phyloP scores from a whole-genome alignment of 1,140 invertebrate genomes.

The Meloidogyne exigua region DNA sequence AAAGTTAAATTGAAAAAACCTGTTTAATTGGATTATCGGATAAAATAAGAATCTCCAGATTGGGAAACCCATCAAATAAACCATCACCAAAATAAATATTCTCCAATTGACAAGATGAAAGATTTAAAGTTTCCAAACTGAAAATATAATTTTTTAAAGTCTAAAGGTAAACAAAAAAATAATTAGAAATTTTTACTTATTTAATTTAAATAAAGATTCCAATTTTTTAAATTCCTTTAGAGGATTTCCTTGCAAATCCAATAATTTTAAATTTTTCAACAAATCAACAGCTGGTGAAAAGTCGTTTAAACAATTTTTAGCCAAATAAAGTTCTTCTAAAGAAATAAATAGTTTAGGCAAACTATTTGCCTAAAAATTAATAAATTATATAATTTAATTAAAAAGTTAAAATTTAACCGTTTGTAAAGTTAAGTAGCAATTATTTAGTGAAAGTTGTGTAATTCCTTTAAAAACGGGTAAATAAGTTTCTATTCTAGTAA shows the following conservation, averaged over 20 bases:
- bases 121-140: slow-evolving; percentile 29
- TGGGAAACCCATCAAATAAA: slow-evolving; percentile 1
- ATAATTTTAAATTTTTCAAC: slow-evolving; percentile 14
- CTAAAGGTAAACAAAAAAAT: slow-evolving; percentile 13
- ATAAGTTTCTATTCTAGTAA: not conserved
- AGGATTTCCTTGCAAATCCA: slow-evolving; percentile 36
- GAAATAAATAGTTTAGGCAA: slow-evolving; percentile 17
- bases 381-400: not conserved
- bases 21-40: slow-evolving; percentile 36
- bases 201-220: slow-evolving; percentile 16
- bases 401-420: slow-evolving; percentile 29
- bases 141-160: not conserved
- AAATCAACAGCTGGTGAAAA: not conserved
- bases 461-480: not conserved
- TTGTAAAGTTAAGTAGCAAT: slow-evolving; percentile 26
- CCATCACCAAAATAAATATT: slow-evolving; percentile 15
- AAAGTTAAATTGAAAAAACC: slow-evolving; percentile 8
- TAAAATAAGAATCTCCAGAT: slow-evolving; percentile 34
- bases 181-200: slow-evolving; percentile 30
- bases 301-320: slow-evolving; percentile 23
- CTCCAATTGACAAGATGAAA: slow-evolving; percentile 34
- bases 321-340: slow-evolving; percentile 38
- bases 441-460: slow-evolving; percentile 32
- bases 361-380: slow-evolving; percentile 4
- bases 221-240: slow-evolving; percentile 23